phyloP scores from a whole-genome alignment of 2,113 vertebrate genomes.

The Oreamnos americanus region DNA sequence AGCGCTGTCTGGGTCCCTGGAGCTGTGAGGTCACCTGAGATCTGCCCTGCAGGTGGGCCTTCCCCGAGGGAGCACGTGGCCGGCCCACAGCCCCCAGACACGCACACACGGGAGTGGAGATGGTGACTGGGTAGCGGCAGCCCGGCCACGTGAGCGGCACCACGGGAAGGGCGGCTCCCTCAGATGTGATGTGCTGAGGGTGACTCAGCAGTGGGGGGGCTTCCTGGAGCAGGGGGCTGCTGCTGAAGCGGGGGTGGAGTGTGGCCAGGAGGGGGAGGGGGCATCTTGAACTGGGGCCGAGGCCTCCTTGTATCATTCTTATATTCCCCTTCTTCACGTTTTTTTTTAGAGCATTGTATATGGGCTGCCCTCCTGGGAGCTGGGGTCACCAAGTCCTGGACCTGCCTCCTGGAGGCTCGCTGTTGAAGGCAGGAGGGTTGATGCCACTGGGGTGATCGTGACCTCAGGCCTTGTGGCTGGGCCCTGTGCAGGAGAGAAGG shows the following conservation, averaged over 20 bases:
- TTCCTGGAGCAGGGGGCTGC: background rate
- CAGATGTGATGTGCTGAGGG: background rate
- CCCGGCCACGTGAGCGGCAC: background rate
- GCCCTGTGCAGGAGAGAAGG: background rate
- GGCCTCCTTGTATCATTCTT: background rate
- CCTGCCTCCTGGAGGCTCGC: background rate
- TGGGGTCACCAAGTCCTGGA: background rate
- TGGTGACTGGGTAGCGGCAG: background rate
- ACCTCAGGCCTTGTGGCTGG: background rate
- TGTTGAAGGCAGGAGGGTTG: background rate
- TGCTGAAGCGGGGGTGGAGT: background rate
- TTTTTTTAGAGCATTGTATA: background rate
- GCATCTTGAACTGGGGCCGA: background rate
- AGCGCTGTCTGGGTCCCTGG: background rate
- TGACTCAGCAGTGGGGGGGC: background rate
- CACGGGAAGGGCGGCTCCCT: background rate
- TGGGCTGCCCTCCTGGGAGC: background rate
- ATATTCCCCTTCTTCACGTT: background rate
- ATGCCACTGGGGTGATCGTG: background rate
- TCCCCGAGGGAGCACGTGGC: background rate
- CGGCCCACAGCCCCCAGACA: background rate
- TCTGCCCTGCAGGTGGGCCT: background rate
- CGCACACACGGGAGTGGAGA: fast-evolving
- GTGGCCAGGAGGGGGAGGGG: background rate
- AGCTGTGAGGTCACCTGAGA: background rate